A percentile compares a stretch with the other conserved stretches of the same genome.
phyloP scores from a whole-genome alignment of 2,888 invertebrate genomes.

The Poecilobothrus nobilitatus region DNA sequence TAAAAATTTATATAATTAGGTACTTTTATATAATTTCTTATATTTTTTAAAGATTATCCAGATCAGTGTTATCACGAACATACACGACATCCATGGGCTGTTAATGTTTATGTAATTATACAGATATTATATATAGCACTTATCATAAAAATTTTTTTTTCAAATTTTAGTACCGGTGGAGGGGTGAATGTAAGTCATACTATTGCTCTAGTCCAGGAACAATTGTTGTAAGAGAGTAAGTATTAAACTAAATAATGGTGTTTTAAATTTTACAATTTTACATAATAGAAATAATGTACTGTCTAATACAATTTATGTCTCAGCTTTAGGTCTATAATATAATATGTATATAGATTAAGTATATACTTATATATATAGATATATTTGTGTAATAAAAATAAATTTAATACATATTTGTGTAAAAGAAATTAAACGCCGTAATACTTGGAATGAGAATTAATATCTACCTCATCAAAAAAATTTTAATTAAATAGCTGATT shows the following conservation, averaged over 20 bases:
- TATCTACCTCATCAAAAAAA: too few species aligned
- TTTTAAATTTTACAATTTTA: too few species aligned
- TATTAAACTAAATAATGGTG: neutral
- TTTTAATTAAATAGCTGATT: too few species aligned
- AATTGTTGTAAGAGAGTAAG: neutral
- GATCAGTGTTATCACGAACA: constrained; percentile 7
- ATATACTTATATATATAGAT: too few species aligned
- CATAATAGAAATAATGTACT: too few species aligned
- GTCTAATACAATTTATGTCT: too few species aligned
- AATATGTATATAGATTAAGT: too few species aligned
- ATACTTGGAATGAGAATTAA: too few species aligned
- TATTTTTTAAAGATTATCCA: neutral
- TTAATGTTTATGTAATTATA: neutral
- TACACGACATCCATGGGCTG: neutral
- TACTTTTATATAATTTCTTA: neutral
- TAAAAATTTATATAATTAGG: neutral
- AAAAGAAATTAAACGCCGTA: too few species aligned
- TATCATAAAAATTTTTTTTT: neutral
- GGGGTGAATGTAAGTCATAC: constrained; percentile 5
- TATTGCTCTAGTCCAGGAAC: constrained; percentile 2
- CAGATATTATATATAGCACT: neutral
- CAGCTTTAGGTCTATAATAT: too few species aligned
- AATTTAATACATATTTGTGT: too few species aligned
- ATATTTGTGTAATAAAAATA: too few species aligned
- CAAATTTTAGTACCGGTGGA: neutral